These are phyloP conservation scores for Anseranas semipalmata DNA, from an alignment of 2,113 vertebrate species.

Conservation along the genomic window DNA sequence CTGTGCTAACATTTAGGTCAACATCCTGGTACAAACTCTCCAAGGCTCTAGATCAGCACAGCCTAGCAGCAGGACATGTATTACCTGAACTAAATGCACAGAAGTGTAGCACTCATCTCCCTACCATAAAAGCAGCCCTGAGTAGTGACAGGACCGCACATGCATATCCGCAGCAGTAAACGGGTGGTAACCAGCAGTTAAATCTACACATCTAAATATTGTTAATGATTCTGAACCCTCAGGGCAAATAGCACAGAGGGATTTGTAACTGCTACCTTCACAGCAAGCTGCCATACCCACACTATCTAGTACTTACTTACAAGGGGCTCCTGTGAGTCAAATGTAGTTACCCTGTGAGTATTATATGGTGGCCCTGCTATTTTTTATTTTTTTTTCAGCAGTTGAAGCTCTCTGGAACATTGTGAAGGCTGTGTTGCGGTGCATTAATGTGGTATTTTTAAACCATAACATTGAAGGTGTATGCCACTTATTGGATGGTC, in stretches of 20 bases:
- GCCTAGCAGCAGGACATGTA: background rate
- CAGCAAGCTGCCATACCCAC: background rate
- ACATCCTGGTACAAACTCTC: background rate
- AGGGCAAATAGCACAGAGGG: background rate
- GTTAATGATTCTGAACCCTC: background rate
- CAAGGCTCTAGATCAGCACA: background rate
- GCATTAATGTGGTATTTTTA: background rate
- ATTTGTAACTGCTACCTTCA: background rate
- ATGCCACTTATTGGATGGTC: background rate
- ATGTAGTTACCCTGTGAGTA: background rate
- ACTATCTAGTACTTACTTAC: background rate
- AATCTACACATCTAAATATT: background rate
- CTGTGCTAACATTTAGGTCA: background rate
- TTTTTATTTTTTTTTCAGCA: background rate
- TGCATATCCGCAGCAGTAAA: background rate
- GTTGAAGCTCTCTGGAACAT: background rate
- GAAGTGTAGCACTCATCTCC: background rate
- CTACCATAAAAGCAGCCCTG: background rate
- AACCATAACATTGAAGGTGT: background rate
- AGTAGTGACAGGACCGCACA: background rate
- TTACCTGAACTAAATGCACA: background rate
- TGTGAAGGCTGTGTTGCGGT: background rate
- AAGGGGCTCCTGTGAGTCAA: background rate
- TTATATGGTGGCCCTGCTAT: background rate
- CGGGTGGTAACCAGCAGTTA: background rate